phyloP scores from a whole-genome alignment of 2,113 vertebrate species.

The Calidris pygmaea region DNA sequence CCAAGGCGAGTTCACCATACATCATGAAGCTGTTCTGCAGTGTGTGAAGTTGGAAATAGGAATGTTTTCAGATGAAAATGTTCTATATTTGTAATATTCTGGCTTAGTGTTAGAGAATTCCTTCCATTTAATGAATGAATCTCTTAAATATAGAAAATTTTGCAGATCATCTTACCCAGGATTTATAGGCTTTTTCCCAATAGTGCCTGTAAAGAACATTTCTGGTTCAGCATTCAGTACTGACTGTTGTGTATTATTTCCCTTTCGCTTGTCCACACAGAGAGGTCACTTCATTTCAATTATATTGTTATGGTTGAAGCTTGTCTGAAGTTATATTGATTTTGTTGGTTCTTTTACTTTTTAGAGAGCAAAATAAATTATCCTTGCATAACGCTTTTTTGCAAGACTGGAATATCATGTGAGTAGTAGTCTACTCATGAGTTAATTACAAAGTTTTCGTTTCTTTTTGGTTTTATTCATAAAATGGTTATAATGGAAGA shows the following conservation, averaged over 20 bases:
- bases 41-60: neutral
- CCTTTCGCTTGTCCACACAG: neutral
- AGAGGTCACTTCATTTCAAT: neutral
- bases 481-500: neutral
- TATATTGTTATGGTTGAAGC: neutral
- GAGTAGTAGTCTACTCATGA: neutral
- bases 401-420: neutral
- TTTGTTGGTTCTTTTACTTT: neutral
- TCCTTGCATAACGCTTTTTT: neutral
- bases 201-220: neutral
- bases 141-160: neutral
- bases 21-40: neutral
- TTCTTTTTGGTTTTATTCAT: neutral
- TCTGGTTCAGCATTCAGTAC: neutral
- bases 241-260: neutral
- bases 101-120: neutral
- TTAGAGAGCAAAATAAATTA: neutral
- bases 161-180: neutral
- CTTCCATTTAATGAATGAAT: neutral
- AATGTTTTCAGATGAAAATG: neutral
- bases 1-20: rapidly evolving
- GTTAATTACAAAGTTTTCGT: neutral
- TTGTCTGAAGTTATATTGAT: neutral
- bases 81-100: neutral
- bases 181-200: neutral